A percentile compares a stretch with the other conserved stretches of the same genome.
Evolutionary conservation across 2,888 invertebrate genomes (phyloP).

Genomic region (Mystacides longicornis): DNA sequence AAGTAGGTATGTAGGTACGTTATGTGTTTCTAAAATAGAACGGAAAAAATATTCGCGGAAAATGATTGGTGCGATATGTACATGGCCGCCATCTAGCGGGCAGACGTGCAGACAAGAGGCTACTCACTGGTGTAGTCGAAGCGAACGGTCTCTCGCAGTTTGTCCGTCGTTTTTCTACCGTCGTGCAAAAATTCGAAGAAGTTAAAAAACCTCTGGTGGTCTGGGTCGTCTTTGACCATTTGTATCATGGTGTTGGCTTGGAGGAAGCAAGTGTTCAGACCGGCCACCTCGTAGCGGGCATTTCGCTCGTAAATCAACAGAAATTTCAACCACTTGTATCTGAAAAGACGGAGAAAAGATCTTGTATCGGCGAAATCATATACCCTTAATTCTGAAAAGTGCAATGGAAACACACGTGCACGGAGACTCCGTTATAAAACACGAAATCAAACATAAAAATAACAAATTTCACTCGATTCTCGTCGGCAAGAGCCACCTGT

Average conservation of each 20-base stretch:
- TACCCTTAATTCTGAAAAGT: neutral
- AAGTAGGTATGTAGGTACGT: no score
- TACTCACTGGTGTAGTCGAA: constrained; percentile 51
- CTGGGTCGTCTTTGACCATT: constrained; percentile 37
- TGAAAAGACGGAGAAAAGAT: constrained; percentile 32
- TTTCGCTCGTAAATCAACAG: constrained; percentile 70
- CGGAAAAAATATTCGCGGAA: no score
- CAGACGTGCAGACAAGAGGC: no score
- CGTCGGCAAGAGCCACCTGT: neutral
- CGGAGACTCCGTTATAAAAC: neutral
- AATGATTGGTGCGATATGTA: no score
- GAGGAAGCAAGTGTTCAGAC: constrained; percentile 67
- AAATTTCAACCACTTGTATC: constrained; percentile 65
- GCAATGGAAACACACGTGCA: neutral
- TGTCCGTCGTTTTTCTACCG: constrained; percentile 43
- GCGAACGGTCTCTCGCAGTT: constrained; percentile 44
- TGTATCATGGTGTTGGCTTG: constrained; percentile 68
- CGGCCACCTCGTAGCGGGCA: constrained; percentile 59
- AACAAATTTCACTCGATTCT: no score
- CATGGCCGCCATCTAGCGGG: no score
- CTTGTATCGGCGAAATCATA: neutral
- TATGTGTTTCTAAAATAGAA: no score
- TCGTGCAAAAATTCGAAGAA: constrained; percentile 42
- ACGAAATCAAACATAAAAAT: neutral
- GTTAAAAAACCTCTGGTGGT: constrained; percentile 32